phyloP scores from a whole-genome alignment of 2,113 vertebrate genomes.

The Edolisoma coerulescens region DNA sequence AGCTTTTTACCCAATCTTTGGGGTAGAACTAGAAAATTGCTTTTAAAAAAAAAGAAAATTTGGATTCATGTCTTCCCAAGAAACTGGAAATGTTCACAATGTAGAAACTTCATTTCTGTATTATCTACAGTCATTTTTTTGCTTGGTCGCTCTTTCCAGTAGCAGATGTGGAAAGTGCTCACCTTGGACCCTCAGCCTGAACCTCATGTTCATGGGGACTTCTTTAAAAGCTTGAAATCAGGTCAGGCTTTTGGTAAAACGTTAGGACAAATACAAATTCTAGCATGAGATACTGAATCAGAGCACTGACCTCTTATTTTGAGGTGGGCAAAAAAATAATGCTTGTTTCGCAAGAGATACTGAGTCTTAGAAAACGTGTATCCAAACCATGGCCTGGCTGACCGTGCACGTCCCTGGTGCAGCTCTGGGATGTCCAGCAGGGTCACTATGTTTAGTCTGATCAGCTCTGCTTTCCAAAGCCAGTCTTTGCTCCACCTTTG shows the following conservation, averaged over 20 bases:
- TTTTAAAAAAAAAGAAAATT: neutral
- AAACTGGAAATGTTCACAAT: neutral
- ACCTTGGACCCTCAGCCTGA: neutral
- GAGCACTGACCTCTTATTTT: neutral
- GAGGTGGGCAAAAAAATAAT: neutral
- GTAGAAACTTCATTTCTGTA: neutral
- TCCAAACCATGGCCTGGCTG: neutral
- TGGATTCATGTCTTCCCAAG: neutral
- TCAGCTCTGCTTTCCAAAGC: neutral
- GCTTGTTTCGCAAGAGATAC: neutral
- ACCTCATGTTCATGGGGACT: neutral
- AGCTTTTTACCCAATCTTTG: neutral
- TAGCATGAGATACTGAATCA: neutral
- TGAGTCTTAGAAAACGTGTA: neutral
- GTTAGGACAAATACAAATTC: neutral
- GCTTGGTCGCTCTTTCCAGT: neutral
- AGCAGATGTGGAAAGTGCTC: neutral
- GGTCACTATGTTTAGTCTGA: neutral
- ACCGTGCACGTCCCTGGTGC: rapidly evolving
- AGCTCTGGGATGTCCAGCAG: neutral
- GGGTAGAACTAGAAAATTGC: neutral
- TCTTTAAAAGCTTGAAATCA: neutral
- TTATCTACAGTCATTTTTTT: neutral
- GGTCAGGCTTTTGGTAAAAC: neutral
- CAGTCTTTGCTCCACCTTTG: neutral